A percentile compares a stretch with the other conserved stretches of the same genome.
phyloP scores from a whole-genome alignment of 2,888 invertebrate genomes.

The Megamerina dolium region DNA sequence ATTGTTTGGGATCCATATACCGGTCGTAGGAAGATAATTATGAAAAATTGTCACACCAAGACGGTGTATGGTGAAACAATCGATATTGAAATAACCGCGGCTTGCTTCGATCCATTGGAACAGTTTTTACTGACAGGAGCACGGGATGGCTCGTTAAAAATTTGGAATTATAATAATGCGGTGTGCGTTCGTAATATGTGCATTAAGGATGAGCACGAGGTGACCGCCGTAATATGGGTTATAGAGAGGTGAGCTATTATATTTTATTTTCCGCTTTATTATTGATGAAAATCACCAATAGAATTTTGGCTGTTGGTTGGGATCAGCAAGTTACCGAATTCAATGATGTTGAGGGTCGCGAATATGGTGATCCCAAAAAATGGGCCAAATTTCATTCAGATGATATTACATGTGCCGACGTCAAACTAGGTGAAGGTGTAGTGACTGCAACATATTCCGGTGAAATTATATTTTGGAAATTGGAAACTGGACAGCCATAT shows the following conservation, averaged over 20 bases:
- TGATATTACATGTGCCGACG: conserved; percentile 67
- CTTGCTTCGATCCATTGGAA: conserved; percentile 60
- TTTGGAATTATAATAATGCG: conserved; percentile 83
- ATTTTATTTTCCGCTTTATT: no score
- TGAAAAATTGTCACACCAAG: conserved; percentile 65
- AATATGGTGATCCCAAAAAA: conserved; percentile 57
- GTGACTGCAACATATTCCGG: conserved; percentile 72
- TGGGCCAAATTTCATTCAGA: conserved; percentile 71
- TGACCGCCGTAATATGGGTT: conserved; percentile 57
- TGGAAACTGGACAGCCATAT: conserved; percentile 75
- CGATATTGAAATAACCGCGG: conserved; percentile 43
- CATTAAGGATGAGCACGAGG: conserved; percentile 57
- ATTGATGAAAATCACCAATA: no score
- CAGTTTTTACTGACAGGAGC: conserved; percentile 74
- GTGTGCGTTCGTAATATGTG: conserved; percentile 64
- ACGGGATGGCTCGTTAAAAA: conserved; percentile 65
- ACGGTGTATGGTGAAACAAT: conserved; percentile 59
- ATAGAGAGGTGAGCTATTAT: conserved; percentile 51
- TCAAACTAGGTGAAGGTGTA: conserved; percentile 60
- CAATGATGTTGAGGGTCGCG: conserved; percentile 53
- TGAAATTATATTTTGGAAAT: conserved; percentile 73
- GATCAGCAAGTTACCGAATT: conserved; percentile 68
- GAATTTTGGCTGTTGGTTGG: conserved; percentile 76
- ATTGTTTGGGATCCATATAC: conserved; percentile 73
- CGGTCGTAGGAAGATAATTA: conserved; percentile 62